These are phyloP conservation scores for Montipora cactus DNA, from an alignment of 64 coral and sea anemone species.

Conservation along the genomic window DNA sequence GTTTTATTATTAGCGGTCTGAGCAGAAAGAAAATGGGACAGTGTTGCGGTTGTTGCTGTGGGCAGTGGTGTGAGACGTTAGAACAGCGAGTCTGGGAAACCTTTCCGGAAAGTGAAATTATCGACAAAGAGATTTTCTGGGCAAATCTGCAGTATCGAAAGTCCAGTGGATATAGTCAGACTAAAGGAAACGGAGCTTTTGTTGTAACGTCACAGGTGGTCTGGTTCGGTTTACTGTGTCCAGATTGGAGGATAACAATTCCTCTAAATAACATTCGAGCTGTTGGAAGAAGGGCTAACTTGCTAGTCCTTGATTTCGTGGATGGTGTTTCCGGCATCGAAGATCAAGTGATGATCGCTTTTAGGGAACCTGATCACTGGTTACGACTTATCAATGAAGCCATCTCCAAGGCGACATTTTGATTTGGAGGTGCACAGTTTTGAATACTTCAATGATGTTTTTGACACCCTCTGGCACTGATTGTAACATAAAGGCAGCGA, in stretches of 20 bases:
- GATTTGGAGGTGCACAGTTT: no score
- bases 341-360: neutral
- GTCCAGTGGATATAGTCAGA: neutral
- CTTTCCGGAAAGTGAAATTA: neutral
- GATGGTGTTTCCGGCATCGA: neutral
- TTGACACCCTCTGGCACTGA: no score
- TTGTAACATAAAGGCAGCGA: no score
- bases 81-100: neutral
- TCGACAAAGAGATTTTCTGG: conserved; percentile 7
- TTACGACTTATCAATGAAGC: no score
- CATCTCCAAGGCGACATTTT: no score
- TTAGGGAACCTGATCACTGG: neutral
- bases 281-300: no score
- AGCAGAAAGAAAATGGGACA: no score
- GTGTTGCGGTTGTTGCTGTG: neutral
- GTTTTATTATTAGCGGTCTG: no score
- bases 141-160: conserved; percentile 7
- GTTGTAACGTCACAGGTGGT: neutral
- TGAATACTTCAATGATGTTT: no score
- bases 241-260: neutral
- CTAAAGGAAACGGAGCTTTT: conserved; percentile 8
- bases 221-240: neutral
- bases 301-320: neutral
- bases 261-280: neutral
- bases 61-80: neutral